phyloP scores from a whole-genome alignment of 2,113 vertebrate species.

The Bombycilla garrulus region DNA sequence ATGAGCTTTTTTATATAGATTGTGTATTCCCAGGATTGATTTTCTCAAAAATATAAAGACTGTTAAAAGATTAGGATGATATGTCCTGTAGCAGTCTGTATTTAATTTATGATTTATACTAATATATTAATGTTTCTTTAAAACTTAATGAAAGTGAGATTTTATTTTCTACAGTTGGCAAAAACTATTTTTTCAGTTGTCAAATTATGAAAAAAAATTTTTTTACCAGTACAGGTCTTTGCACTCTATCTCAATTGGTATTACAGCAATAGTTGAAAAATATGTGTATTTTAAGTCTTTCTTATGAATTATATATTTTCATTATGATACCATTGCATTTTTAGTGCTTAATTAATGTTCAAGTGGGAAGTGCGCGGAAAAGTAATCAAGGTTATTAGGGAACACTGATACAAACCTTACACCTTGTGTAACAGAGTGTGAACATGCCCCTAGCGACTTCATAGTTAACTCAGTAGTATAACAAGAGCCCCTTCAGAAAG shows the following conservation, averaged over 20 bases:
- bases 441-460: not conserved
- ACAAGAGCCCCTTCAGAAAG: not conserved
- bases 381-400: not conserved
- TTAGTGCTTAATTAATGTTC: not conserved
- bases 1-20: slow-evolving; percentile 38
- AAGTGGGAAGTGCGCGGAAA: not conserved
- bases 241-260: not conserved
- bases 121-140: slow-evolving; percentile 12
- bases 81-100: slow-evolving; percentile 3
- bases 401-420: not conserved
- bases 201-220: not conserved
- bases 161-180: not conserved
- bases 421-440: not conserved
- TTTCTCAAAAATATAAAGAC: slow-evolving; percentile 49
- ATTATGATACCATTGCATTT: not conserved
- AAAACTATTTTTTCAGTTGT: not conserved
- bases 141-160: not conserved
- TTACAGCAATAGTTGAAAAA: not conserved
- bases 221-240: not conserved
- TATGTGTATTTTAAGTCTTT: not conserved
- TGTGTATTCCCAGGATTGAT: slow-evolving; percentile 53
- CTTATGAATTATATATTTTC: not conserved
- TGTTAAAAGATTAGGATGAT: slow-evolving; percentile 34
- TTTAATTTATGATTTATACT: slow-evolving; percentile 45
- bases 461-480: not conserved